Evolutionary conservation across 2,113 vertebrate genomes (phyloP).

Genomic region (Blennius ocellaris): DNA sequence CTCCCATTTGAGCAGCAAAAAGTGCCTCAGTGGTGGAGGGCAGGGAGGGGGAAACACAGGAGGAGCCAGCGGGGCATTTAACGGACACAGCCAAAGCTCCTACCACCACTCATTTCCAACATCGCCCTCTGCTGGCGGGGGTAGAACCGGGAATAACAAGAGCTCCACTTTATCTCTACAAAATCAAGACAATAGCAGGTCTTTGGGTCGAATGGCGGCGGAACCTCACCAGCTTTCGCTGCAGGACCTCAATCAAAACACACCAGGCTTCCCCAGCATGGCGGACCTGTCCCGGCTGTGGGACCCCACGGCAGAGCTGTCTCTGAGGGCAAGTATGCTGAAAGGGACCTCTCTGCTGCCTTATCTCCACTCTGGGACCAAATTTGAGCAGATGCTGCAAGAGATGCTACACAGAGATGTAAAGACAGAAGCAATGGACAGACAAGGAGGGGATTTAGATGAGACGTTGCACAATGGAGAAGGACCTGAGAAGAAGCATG

Average conservation of each 20-base stretch:
- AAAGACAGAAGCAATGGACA: constrained; percentile 54
- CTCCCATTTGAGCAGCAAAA: constrained; percentile 88
- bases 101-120: constrained; percentile 73
- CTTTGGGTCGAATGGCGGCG: constrained; percentile 27
- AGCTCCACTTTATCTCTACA: constrained; percentile 57
- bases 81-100: constrained; percentile 70
- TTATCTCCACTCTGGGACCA: constrained; percentile 74
- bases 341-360: constrained; percentile 78
- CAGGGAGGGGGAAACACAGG: constrained; percentile 52
- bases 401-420: constrained; percentile 79
- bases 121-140: constrained; percentile 72
- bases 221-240: constrained; percentile 59
- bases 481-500: constrained; percentile 40
- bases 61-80: constrained; percentile 55
- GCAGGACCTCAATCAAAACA: constrained; percentile 55
- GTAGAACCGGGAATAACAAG: constrained; percentile 68
- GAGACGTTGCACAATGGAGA: constrained; percentile 56
- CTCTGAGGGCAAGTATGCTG: constrained; percentile 66
- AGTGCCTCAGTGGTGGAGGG: constrained; percentile 80
- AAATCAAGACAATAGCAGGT: constrained; percentile 44
- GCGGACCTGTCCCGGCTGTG: constrained; percentile 66
- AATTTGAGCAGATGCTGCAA: constrained; percentile 83
- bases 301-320: constrained; percentile 70
- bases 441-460: constrained; percentile 34
- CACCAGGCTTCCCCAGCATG: constrained; percentile 22